phyloP scores from a whole-genome alignment of 2,113 vertebrate genomes.

The Epinephelus cyanopodus region DNA sequence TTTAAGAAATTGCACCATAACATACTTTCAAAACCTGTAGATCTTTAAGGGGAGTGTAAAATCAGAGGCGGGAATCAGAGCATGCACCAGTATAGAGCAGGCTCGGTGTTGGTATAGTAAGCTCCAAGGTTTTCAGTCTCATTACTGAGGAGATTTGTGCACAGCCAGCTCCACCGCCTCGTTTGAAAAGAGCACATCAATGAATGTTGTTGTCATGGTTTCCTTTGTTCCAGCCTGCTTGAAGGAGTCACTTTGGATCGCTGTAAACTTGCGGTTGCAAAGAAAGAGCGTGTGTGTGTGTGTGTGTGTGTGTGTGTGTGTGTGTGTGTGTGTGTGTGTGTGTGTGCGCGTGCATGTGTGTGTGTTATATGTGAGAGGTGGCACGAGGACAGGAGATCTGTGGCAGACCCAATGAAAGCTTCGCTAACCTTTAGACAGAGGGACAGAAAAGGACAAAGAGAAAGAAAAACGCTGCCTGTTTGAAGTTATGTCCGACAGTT shows the following conservation, averaged over 20 bases:
- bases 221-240: slow-evolving; percentile 60
- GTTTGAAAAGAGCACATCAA: slow-evolving; percentile 67
- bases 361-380: slow-evolving; percentile 15
- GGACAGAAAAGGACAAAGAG: slow-evolving; percentile 20
- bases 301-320: neutral
- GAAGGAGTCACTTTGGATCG: slow-evolving; percentile 60
- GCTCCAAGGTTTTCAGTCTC: slow-evolving; percentile 58
- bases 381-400: slow-evolving; percentile 31
- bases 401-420: slow-evolving; percentile 66
- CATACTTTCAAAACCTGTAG: neutral
- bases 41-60: neutral
- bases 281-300: neutral
- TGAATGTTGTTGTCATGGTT: slow-evolving; percentile 73
- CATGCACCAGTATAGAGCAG: neutral
- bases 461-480: slow-evolving; percentile 76
- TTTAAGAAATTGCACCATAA: neutral
- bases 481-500: slow-evolving; percentile 88
- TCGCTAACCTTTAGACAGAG: slow-evolving; percentile 32
- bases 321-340: too few species aligned
- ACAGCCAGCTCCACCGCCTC: slow-evolving; percentile 32
- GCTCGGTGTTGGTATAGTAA: slow-evolving; percentile 7
- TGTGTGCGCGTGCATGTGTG: too few species aligned
- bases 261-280: slow-evolving; percentile 46
- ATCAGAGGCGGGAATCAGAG: neutral
- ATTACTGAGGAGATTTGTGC: slow-evolving; percentile 52